These are phyloP conservation scores for Brachionus sp. DNA, from an alignment of 1,140 invertebrate species.

Conservation along the genomic window DNA sequence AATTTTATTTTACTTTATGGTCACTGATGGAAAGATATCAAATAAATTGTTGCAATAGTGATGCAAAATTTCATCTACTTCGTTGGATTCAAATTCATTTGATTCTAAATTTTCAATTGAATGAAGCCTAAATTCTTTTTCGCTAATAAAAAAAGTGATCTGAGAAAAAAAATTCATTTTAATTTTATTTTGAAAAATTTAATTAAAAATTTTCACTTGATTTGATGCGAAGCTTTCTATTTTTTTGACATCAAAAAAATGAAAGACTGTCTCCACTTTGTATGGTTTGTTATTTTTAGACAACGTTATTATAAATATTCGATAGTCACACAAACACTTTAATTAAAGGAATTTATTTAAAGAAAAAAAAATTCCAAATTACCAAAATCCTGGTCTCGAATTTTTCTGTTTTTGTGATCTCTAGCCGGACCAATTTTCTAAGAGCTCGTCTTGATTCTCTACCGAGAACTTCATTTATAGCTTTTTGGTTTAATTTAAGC, in stretches of 20 bases:
- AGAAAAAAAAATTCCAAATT: background rate
- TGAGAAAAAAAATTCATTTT: background rate
- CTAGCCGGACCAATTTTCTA: background rate
- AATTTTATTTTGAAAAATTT: background rate
- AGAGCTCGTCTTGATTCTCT: background rate
- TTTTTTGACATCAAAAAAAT: slow-evolving; percentile 38
- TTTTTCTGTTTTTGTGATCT: slow-evolving; percentile 17
- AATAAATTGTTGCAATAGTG: slow-evolving; percentile 33
- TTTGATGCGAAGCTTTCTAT: background rate
- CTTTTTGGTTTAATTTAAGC: slow-evolving; percentile 17
- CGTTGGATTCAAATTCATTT: background rate
- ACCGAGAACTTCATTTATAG: slow-evolving; percentile 8
- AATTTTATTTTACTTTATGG: slow-evolving; percentile 5
- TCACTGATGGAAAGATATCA: slow-evolving; percentile 30
- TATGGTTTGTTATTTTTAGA: slow-evolving; percentile 25
- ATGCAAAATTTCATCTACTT: background rate
- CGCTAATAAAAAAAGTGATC: background rate
- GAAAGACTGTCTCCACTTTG: background rate
- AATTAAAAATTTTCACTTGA: background rate
- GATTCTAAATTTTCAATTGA: background rate
- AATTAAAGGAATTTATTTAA: background rate
- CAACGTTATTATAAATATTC: slow-evolving; percentile 17
- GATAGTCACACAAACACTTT: slow-evolving; percentile 10
- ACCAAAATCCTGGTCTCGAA: slow-evolving; percentile 23
- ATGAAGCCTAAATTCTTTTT: slow-evolving; percentile 18